Conservation (phyloP, 2,797 vertebrate genomes). For the Stomatorhinus walkeri region DNA sequence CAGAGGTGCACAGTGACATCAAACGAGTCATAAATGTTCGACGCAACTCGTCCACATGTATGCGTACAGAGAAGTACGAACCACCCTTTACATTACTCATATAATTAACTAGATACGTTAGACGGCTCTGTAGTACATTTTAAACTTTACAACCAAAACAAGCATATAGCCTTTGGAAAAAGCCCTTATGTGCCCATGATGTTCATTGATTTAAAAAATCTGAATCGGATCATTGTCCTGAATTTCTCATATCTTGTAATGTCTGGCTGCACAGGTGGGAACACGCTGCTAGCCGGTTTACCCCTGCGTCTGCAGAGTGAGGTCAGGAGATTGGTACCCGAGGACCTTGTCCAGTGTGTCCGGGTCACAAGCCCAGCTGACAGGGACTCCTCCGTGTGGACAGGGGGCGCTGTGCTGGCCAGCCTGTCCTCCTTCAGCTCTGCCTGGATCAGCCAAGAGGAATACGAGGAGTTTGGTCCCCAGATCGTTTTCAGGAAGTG, state of each 20-base stretch:
- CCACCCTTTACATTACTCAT: background rate
- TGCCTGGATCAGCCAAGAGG: conserved; percentile 59
- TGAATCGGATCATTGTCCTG: background rate
- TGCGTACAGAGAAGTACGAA: background rate
- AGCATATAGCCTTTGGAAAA: background rate
- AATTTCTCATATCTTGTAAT: background rate
- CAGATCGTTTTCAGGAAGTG: conserved; percentile 66
- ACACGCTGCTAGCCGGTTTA: conserved; percentile 57
- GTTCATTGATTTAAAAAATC: background rate
- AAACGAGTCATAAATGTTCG: background rate
- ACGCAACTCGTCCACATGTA: background rate
- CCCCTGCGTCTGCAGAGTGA: conserved; percentile 58
- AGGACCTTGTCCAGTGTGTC: conserved; percentile 35
- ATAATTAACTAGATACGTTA: background rate
- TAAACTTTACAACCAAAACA: background rate
- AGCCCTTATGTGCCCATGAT: background rate
- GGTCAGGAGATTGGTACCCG: conserved; percentile 41
- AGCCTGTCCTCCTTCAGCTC: conserved; percentile 41
- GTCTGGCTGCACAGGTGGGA: conserved; percentile 53
- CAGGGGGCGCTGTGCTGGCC: conserved; percentile 58
- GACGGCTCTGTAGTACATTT: background rate
- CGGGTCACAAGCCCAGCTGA: conserved; percentile 48
- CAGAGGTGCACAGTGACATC: background rate
- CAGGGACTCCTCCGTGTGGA: conserved; percentile 61
- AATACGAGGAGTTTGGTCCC: conserved; percentile 61